Base-by-base conservation (phyloP, 2,888 invertebrate species). In the Brachynemurus nebulosus region DNA sequence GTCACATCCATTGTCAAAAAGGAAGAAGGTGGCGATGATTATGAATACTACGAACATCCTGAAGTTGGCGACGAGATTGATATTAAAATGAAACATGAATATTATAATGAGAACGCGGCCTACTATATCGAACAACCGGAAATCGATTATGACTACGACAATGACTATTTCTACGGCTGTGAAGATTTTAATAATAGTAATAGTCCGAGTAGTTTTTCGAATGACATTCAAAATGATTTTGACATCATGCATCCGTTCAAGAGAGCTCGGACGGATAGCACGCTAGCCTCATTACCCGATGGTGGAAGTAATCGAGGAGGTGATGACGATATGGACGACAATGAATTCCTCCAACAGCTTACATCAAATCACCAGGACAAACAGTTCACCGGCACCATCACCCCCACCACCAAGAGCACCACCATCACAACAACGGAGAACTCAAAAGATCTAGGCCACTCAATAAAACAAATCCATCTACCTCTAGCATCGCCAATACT, bases 91-190 rank as follows among this genome's bases (percentile, higher is more conserved):
- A 20, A 37, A 18, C 12, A 18, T 18, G 37, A 37, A 19, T n/a
- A 17, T 12, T 37, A 20, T 20, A 19, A 30, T 30, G 30, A 30
- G 14, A n/a, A 30, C 2, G 14, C n/a, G 4, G 30, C n/a, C n/a
- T 30, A 30, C 14, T 30, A 30, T 11, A 30, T 30, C n/a, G 30
- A 30, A 30, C 30, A 30, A 17, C 20, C 37, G n/a, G 37, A 37
- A 19, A 17, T 17, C 37, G 37, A 37, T 8, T 37, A 37, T 20
- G 37, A 37, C 11, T 37, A 20, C 16, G 12, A n/a, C 9, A 33
- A n/a, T 19, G 37, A 30, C 3, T 30, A 30, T 11, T 30, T 30
- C 5, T 30, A 30, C 14, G 30, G 14, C n/a, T 4, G 30, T 11
- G 30, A 14, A 30, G n/a, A n/a, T n/a, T n/a, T n/a, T n/a, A n/a